Evolutionary conservation across 1,140 invertebrate genomes (phyloP).

Genomic region (Arctopsyche grandis): DNA sequence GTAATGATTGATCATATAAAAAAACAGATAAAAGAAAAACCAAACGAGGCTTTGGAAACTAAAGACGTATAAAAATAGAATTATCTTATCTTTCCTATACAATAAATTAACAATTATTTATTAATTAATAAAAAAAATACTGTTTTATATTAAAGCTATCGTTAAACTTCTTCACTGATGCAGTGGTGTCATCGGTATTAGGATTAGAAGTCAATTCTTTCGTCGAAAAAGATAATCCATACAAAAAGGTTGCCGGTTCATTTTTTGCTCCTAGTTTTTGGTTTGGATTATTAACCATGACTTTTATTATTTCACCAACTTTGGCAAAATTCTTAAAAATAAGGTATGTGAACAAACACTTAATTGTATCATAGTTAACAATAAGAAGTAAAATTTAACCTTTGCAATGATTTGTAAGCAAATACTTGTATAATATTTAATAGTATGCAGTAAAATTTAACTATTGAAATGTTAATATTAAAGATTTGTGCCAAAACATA

Average conservation of each 20-base stretch:
- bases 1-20: conserved; percentile 47
- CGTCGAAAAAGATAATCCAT: conserved; percentile 42
- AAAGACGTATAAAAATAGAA: conserved; percentile 49
- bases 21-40: conserved; percentile 34
- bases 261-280: conserved; percentile 44
- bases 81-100: too few relatives aligned
- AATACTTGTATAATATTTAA: too few relatives aligned
- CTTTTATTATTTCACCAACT: conserved; percentile 39
- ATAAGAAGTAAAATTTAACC: too few relatives aligned
- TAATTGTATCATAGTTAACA: too few relatives aligned
- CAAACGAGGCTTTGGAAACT: conserved; percentile 39
- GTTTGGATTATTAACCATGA: conserved; percentile 5
- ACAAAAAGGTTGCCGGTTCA: conserved; percentile 24
- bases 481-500: too few relatives aligned
- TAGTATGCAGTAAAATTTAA: too few relatives aligned
- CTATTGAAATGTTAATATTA: too few relatives aligned
- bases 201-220: conserved; percentile 45
- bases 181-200: conserved; percentile 36
- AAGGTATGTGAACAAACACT: conserved; percentile 37
- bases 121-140: too few relatives aligned
- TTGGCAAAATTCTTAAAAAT: conserved; percentile 28
- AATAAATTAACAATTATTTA: too few relatives aligned
- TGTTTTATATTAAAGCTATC: conserved; percentile 36
- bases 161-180: conserved; percentile 45
- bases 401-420: too few relatives aligned